Evolutionary conservation across 2,113 vertebrate species (phyloP).

Genomic region (Diglossa brunneiventris): DNA sequence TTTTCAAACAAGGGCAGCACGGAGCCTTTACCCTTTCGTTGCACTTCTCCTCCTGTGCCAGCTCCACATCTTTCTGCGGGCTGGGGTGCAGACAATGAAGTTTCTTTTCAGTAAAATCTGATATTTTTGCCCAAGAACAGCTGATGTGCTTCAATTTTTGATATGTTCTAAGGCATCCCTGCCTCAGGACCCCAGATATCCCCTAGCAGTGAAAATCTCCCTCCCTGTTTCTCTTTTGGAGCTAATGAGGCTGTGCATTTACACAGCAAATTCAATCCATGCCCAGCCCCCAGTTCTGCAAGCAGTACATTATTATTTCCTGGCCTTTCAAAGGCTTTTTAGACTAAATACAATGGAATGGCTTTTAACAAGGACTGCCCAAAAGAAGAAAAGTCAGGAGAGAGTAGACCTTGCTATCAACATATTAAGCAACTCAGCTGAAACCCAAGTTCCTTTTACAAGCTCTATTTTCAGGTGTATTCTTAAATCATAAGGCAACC

Average conservation of each 20-base stretch:
- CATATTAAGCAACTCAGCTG: not conserved
- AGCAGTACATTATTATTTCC: slow-evolving; percentile 29
- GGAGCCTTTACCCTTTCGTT: not conserved
- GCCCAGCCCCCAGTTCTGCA: not conserved
- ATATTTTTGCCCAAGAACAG: not conserved
- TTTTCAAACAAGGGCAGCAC: not conserved
- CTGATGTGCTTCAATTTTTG: not conserved
- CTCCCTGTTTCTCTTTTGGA: not conserved
- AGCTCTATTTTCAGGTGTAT: slow-evolving; percentile 26
- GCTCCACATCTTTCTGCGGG: not conserved
- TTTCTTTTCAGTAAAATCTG: not conserved
- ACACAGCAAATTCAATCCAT: slow-evolving; percentile 24
- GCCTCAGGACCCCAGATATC: not conserved
- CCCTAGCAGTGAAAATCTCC: slow-evolving; percentile 16
- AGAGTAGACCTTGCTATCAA: slow-evolving; percentile 18
- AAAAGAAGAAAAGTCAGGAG: not conserved
- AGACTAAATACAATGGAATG: not conserved
- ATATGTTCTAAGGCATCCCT: not conserved
- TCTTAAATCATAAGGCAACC: slow-evolving; percentile 28
- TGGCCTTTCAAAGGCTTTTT: slow-evolving; percentile 39
- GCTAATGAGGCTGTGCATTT: slow-evolving; percentile 47
- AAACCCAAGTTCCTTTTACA: not conserved
- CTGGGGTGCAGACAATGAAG: not conserved
- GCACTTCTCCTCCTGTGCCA: not conserved
- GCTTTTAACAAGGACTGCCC: slow-evolving; percentile 12